Evolutionary conservation across 2,113 vertebrate species (phyloP).

Genomic region (Xenus cinereus): DNA sequence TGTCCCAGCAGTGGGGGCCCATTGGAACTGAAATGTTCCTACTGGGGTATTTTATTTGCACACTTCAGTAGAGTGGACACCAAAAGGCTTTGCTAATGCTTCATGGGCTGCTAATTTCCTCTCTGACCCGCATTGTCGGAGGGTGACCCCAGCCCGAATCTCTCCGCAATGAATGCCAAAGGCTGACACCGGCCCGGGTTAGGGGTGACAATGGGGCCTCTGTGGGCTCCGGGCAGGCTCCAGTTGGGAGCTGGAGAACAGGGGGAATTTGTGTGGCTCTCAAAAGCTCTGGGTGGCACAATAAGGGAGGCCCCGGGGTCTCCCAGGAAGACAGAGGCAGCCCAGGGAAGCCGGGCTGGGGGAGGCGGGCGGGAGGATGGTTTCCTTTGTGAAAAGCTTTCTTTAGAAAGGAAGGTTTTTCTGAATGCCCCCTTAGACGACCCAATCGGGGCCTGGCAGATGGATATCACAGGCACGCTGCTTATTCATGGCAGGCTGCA

Average conservation of each 20-base stretch:
- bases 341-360: constrained; percentile 51
- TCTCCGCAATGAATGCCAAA: constrained; percentile 82
- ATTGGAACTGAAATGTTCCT: constrained; percentile 60
- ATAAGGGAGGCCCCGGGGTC: constrained; percentile 69
- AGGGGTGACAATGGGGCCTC: constrained; percentile 76
- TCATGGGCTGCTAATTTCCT: constrained; percentile 92
- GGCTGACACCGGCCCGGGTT: constrained; percentile 79
- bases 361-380: background rate
- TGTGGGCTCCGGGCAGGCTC: constrained; percentile 78
- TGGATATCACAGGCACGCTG: constrained; percentile 72
- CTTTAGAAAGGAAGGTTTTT: constrained; percentile 67
- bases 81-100: constrained; percentile 82
- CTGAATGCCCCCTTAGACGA: constrained; percentile 69
- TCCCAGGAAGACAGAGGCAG: constrained; percentile 67
- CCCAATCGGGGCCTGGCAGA: constrained; percentile 70
- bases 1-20: constrained; percentile 69
- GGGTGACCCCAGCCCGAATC: constrained; percentile 79
- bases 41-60: constrained; percentile 80
- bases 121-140: constrained; percentile 77
- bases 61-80: constrained; percentile 78
- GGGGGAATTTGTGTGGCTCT: constrained; percentile 75
- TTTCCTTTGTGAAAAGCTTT: constrained; percentile 71
- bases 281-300: constrained; percentile 78
- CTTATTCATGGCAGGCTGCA: constrained; percentile 64
- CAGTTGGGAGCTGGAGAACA: constrained; percentile 70